Evolutionary conservation across 1,140 invertebrate genomes (phyloP), one percentile per base, ranked within the genome.

Genomic region (Phymastichus coffea): DNA sequence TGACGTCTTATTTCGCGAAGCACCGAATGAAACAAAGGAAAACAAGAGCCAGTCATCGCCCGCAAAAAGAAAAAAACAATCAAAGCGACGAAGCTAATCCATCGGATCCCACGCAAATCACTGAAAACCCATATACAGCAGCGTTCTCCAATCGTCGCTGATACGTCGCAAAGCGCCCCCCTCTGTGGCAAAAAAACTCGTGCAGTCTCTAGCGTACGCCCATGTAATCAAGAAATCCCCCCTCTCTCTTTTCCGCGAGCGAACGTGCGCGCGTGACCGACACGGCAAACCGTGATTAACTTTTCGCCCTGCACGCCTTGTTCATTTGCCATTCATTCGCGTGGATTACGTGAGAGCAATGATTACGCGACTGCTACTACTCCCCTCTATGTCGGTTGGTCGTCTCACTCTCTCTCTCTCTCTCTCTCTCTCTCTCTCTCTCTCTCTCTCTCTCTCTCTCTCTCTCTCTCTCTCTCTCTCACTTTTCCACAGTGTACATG

Each of bases 201-300:
- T n/a, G n/a, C n/a, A n/a, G n/a, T n/a, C n/a, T n/a, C n/a, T n/a
- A n/a, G 57, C 63, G 68, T 69, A 75, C 78, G 73, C 78, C 78
- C 77, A 77, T 78, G 73, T 78, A 80, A 80, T 80, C 78, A 78
- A 78, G 75, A 72, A 77, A 76, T 66, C 67, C 66, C 51, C 6
- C 28, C 28, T 33, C 63, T 51, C 52, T 56, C 56, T 55, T 30
- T 17, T 12, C 52, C n/a, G 10, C 46, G 33, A 25, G 40, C 48
- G 26, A 40, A 65, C 62, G 49, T 64, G 52, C 71, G 68, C 68
- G 68, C 68, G 66, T 71, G 75, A 73, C 69, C 73, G 65, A 74
- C 76, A 79, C 72, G 72, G 75, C 74, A 77, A 80, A 76, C 75
- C 75, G 75, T 80, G 78, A 80, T 80, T 80, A 80, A 80, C 78